A percentile compares a stretch with the other conserved stretches of the same genome.
Evolutionary conservation across 2,797 vertebrate genomes (phyloP).

Genomic region (Spinibarbus caldwelli): DNA sequence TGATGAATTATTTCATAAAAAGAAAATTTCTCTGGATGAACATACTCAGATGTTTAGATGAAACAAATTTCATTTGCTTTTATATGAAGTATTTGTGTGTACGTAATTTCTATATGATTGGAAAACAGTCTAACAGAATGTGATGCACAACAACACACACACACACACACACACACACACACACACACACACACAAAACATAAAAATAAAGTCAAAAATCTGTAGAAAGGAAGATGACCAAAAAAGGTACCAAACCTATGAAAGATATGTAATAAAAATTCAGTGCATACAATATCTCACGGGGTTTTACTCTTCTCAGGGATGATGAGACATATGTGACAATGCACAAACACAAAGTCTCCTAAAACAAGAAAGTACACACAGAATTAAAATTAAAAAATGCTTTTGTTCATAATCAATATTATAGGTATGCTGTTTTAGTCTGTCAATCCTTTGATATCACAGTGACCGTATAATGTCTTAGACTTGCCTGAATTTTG

Average conservation of each 20-base stretch:
- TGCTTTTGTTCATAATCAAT: slow-evolving; percentile 12
- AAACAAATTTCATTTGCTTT: background rate
- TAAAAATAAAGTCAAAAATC: background rate
- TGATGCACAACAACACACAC: no score
- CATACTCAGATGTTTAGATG: background rate
- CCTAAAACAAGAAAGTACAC: background rate
- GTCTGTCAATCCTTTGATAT: slow-evolving; percentile 16
- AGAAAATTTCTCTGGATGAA: background rate
- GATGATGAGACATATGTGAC: slow-evolving; percentile 20
- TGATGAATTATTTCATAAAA: background rate
- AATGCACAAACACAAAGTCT: slow-evolving; percentile 9
- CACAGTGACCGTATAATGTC: slow-evolving; percentile 23
- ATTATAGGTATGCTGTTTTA: slow-evolving; percentile 7
- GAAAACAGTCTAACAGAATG: background rate
- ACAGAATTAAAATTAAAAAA: slow-evolving; percentile 16
- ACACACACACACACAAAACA: no score
- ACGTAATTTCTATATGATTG: background rate
- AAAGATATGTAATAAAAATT: slow-evolving; percentile 16
- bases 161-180: no score
- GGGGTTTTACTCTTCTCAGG: background rate
- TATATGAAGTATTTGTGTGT: background rate
- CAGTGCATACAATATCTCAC: slow-evolving; percentile 28
- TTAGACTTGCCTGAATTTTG: slow-evolving; percentile 17
- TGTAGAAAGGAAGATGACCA: background rate
- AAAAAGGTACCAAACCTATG: slow-evolving; percentile 7